Evolutionary conservation across 2,797 vertebrate species (phyloP), one percentile per base, ranked within the genome.

Genomic region (Lindbergichthys nudifrons): DNA sequence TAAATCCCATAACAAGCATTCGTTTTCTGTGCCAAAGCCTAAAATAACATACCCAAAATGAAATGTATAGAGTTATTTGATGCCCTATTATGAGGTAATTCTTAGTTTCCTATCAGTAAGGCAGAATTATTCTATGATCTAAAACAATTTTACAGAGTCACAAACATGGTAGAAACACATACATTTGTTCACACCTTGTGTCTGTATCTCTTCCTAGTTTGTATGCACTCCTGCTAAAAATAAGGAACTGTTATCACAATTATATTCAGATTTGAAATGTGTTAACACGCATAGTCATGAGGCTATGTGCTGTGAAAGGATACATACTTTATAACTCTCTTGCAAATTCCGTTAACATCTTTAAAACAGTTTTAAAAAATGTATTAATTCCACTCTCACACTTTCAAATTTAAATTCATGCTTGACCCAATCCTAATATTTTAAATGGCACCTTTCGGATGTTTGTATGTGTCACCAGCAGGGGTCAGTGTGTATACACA

Each of bases 401-500:
- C 0, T 19, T 51, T 60, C 1, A 39, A 41, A 56, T 46, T 19
- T 21, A 16, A 2, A 11, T 68, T 41, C 12, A 14, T 18, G 19
- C 13, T 52, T 32, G 3, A 50, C 10, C 57, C 39, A 54, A 65
- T 54, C n/a, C 10, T 21, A 3, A 39, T 9, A 30, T 52, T 21
- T 23, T 26, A 21, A 62, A n/a, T 32, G 45, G 54, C 10, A 32
- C 7, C 10, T 41, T 43, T 61, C 39, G 74, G 70, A 73, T 65
- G 14, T 23, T 70, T 42, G 54, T 65, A 41, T 56, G 7, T 57
- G 11, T 21, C 58, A 76, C 93, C 94, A 95, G 92, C 78, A 94
- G 94, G 90, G 92, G 91, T 82, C 93, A 94, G 91, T 93, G 81
- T 93, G 90, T 52, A 65, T 74, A 79, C 88, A 87, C 61, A 75